Evolutionary conservation across 2,888 invertebrate genomes (phyloP).

Genomic region (Dicranocentrus wangi): DNA sequence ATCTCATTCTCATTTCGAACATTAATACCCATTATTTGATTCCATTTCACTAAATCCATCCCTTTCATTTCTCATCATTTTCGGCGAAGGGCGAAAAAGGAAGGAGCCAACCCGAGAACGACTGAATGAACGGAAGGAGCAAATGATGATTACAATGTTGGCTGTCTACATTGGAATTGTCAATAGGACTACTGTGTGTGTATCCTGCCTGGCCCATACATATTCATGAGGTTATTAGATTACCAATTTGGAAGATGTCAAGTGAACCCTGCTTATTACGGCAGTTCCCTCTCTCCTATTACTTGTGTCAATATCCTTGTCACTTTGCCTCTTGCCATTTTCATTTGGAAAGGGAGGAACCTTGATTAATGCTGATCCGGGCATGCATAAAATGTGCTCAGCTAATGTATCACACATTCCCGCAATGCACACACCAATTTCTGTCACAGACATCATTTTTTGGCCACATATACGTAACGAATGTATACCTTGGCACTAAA

Average conservation of each 20-base stretch:
- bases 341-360: not conserved
- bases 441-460: no score
- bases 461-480: no score
- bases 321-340: not conserved
- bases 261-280: slow-evolving; percentile 53
- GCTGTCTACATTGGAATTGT: slow-evolving; percentile 43
- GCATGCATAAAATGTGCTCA: not conserved
- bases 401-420: no score
- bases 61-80: slow-evolving; percentile 69
- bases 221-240: slow-evolving; percentile 67
- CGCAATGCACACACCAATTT: no score
- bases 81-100: slow-evolving; percentile 33
- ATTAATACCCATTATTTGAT: slow-evolving; percentile 71
- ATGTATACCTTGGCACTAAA: no score
- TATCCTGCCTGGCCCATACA: slow-evolving; percentile 41
- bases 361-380: slow-evolving; percentile 8
- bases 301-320: slow-evolving; percentile 22
- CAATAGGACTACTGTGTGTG: slow-evolving; percentile 38
- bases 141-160: slow-evolving; percentile 32
- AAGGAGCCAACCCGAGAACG: slow-evolving; percentile 1
- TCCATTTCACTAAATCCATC: slow-evolving; percentile 68
- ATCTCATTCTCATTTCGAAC: slow-evolving; percentile 70
- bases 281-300: not conserved
- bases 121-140: slow-evolving; percentile 20
- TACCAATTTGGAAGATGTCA: slow-evolving; percentile 62